phyloP scores from a whole-genome alignment of 2,888 invertebrate species.

The Cephus pygmeus region DNA sequence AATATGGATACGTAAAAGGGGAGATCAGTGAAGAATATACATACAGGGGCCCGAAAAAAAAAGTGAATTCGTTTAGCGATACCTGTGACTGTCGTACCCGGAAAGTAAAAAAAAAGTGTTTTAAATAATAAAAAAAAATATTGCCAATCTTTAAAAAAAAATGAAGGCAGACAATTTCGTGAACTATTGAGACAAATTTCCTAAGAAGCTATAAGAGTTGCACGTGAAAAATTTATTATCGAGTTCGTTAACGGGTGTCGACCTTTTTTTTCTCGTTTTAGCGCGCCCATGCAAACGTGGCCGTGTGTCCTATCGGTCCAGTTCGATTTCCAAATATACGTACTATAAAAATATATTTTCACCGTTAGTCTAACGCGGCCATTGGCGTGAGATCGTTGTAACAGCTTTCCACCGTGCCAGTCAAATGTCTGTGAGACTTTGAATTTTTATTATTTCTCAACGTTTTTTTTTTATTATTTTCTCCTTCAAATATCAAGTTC shows the following conservation, averaged over 20 bases:
- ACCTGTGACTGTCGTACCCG: background rate
- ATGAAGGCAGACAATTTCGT: background rate
- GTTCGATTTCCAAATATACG: too few relatives aligned
- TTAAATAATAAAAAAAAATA: background rate
- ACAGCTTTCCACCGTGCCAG: too few relatives aligned
- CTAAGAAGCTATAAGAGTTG: too few relatives aligned
- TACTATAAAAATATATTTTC: too few relatives aligned
- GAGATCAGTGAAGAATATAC: background rate
- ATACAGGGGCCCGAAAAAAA: background rate
- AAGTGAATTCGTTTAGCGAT: background rate
- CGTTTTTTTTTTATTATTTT: conserved; percentile 10
- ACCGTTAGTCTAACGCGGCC: too few relatives aligned
- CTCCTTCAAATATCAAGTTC: conserved; percentile 23
- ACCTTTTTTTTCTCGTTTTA: background rate
- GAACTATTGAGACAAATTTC: background rate
- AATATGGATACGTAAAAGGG: background rate
- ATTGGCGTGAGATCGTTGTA: too few relatives aligned
- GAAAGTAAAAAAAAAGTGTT: background rate
- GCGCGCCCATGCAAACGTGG: too few relatives aligned
- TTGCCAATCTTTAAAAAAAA: background rate
- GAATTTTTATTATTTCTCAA: background rate
- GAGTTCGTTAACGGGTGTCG: background rate
- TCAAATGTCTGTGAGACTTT: too few relatives aligned
- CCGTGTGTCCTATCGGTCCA: too few relatives aligned
- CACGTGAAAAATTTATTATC: background rate